Conservation (phyloP, 2,888 invertebrate species). For the Venustoraphidia nigricollis region DNA sequence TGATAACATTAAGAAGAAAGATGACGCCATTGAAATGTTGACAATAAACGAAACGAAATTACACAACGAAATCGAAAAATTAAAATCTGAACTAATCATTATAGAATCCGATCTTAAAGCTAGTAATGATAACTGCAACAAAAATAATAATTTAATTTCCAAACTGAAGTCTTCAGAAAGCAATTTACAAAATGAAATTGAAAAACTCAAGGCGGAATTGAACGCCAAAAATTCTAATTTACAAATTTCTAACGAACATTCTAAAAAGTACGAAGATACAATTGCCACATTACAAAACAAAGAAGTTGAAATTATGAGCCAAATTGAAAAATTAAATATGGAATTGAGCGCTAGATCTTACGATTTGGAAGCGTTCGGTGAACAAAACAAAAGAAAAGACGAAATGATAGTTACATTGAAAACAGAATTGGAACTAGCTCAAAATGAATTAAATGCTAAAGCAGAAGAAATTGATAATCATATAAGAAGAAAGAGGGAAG, state of each 20-base stretch:
- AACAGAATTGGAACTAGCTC: constrained; percentile 18
- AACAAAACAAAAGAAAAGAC: constrained; percentile 30
- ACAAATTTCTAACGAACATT: no score
- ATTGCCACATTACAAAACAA: constrained; percentile 9
- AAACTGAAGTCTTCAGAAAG: no score
- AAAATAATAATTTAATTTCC: no score
- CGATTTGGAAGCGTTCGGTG: constrained; percentile 35
- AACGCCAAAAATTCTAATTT: no score
- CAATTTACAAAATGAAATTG: no score
- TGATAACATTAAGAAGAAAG: constrained; percentile 23
- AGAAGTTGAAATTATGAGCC: constrained; percentile 19
- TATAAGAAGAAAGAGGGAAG: constrained; percentile 6
- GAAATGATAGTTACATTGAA: constrained; percentile 16
- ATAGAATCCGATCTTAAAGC: no score
- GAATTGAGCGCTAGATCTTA: constrained; percentile 35
- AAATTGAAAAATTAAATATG: constrained; percentile 22
- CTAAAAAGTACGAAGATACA: no score
- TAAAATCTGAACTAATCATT: constrained; percentile 11
- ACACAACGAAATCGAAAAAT: constrained; percentile 18
- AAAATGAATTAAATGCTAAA: constrained; percentile 19
- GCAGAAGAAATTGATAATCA: constrained; percentile 18
- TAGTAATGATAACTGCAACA: no score
- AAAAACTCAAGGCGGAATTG: no score
- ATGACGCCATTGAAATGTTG: constrained; percentile 29
- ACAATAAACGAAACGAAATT: constrained; percentile 16